These are phyloP conservation scores for Alcedo quadribrachys DNA, from an alignment of 2,797 vertebrate genomes.

Conservation along the genomic window DNA sequence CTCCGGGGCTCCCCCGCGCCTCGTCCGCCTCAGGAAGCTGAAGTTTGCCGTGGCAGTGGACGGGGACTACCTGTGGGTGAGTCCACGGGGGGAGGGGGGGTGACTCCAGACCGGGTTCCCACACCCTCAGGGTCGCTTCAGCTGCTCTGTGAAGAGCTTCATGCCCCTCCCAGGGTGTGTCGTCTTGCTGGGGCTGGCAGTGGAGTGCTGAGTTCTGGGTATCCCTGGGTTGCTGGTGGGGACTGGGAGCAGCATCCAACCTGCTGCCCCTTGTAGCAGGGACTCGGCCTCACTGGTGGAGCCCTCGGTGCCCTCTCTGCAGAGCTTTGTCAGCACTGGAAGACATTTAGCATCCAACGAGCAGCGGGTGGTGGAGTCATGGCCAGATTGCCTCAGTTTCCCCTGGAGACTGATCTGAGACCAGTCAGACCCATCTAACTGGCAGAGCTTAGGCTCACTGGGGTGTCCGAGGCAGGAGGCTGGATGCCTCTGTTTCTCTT, in stretches of 20 bases:
- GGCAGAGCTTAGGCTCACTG: neutral
- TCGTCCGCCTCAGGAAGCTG: constrained; percentile 85
- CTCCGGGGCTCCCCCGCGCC: constrained; percentile 79
- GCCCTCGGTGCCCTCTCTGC: neutral
- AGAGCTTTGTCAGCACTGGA: neutral
- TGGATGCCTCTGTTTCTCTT: neutral
- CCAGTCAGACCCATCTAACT: neutral
- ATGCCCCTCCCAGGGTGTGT: rapidly evolving
- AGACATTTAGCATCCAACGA: neutral
- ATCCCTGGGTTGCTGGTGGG: neutral
- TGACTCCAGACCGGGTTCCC: too few species aligned
- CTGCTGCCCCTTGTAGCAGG: neutral
- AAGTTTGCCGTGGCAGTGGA: constrained; percentile 88
- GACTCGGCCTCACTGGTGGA: neutral
- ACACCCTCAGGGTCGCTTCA: too few species aligned
- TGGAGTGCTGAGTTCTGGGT: neutral
- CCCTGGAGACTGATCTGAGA: neutral
- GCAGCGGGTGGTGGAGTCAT: rapidly evolving
- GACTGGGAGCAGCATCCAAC: neutral
- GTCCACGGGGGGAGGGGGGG: constrained; percentile 4
- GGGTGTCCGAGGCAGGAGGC: neutral
- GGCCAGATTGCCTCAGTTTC: neutral
- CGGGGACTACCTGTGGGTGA: constrained; percentile 92
- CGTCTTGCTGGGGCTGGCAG: neutral
- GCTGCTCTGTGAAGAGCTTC: neutral